Percentiles rank a stretch among this genome's conserved stretches.
phyloP scores from a whole-genome alignment of 1,140 invertebrate species.

The Leptinotarsa lineolata region DNA sequence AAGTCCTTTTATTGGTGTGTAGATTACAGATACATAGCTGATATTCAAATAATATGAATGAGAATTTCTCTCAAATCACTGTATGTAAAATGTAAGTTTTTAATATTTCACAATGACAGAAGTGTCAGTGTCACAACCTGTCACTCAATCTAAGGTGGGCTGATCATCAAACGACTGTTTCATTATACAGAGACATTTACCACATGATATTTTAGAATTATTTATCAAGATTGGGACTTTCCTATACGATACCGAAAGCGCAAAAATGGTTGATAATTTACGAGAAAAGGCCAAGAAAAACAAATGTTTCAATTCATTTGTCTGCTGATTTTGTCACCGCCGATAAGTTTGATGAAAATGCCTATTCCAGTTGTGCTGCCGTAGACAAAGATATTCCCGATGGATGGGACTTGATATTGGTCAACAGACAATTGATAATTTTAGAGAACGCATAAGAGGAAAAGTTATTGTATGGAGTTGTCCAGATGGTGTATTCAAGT shows the following conservation, averaged over 20 bases:
- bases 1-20: too few relatives aligned
- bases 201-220: neutral
- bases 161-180: neutral
- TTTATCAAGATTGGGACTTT: conserved; percentile 83
- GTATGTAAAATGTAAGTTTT: too few relatives aligned
- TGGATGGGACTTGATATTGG: conserved; percentile 96
- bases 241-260: conserved; percentile 91
- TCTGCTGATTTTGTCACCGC: conserved; percentile 95
- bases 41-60: too few relatives aligned
- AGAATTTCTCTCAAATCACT: too few relatives aligned
- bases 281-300: conserved; percentile 92
- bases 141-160: neutral
- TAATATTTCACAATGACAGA: too few relatives aligned
- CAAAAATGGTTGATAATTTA: conserved; percentile 91
- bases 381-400: conserved; percentile 87
- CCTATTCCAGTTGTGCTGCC: conserved; percentile 76
- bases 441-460: conserved; percentile 84
- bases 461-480: conserved; percentile 99
- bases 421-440: conserved; percentile 78
- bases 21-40: too few relatives aligned
- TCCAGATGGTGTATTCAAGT: conserved; percentile 97
- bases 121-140: too few relatives aligned
- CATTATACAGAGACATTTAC: neutral
- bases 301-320: conserved; percentile 91
- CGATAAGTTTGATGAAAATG: conserved; percentile 95